Evolutionary conservation across 1,140 invertebrate genomes (phyloP), one percentile per base, ranked within the genome.

Genomic region (Homalodisca vitripennis): DNA sequence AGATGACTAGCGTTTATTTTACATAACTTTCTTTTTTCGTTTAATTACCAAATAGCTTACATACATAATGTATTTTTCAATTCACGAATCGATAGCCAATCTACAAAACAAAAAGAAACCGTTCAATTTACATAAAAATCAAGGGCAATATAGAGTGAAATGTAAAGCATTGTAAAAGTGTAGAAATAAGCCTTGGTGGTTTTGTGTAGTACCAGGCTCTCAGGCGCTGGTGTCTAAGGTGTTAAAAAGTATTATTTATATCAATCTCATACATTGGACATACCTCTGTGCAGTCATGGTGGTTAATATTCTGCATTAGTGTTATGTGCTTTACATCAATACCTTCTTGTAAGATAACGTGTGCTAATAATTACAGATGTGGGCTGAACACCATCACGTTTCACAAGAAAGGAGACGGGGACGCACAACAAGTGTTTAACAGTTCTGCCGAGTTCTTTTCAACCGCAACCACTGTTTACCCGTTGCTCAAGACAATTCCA

Each of bases 321-420:
- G 6, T 41, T 41, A 41, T 6, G 6, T 41, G 34, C 6, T 41
- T 41, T 41, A 41, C 6, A 10, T 41, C 6, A 17, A 10, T 10
- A 41, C 6, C 17, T 41, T 41, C 6, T 6, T 41, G 6, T 41
- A 41, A 41, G 34, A 10, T 41, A 41, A 41, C 17, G 17, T 10
- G 6, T 41, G 6, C 34, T 41, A 41, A 41, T 41, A 10, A 41
- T 65, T 70, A 17, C 60, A 71, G 57, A 29, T 71, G 66, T 32
- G 34, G 30, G 65, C 73, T 84, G 41, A 77, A 82, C 71, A 76
- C 78, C 66, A 74, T 84, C 14, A 81, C 78, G 13, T 83, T 80
- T 69, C 82, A 84, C 70, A 77, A 80, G 31, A 84, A 84, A 74
- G 82, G 82, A n/a, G 67, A 75, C 17, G 78, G 79, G 12, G 77